Evolutionary conservation across 92 coral and sea anemone species (phyloP).

Genomic region (Galaxea fascicularis): DNA sequence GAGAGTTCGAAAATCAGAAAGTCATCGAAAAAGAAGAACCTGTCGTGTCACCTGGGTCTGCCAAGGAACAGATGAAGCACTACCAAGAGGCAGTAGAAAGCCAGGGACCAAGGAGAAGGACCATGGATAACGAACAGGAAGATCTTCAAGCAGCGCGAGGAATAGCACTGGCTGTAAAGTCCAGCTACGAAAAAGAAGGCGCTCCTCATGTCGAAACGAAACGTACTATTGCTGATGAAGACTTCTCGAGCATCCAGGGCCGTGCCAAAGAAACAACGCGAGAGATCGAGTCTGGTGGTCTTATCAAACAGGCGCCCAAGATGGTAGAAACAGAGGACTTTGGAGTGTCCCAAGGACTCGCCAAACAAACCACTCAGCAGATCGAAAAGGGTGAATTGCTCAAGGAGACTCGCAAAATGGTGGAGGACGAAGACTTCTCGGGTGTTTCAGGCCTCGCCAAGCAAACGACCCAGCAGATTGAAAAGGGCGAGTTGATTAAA

Average conservation of each 20-base stretch:
- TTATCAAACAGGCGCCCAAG: constrained; percentile 60
- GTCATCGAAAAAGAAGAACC: constrained; percentile 69
- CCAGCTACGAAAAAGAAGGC: constrained; percentile 54
- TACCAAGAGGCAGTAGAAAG: constrained; percentile 57
- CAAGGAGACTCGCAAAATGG: constrained; percentile 68
- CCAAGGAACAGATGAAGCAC: constrained; percentile 62
- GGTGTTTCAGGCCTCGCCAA: constrained; percentile 64
- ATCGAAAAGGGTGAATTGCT: constrained; percentile 79
- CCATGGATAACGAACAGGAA: constrained; percentile 68
- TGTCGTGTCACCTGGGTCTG: constrained; percentile 42
- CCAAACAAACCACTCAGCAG: constrained; percentile 64
- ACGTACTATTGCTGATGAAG: constrained; percentile 77
- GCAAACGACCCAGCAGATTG: constrained; percentile 68
- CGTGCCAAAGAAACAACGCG: constrained; percentile 66
- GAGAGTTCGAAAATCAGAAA: constrained; percentile 56
- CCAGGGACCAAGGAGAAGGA: constrained; percentile 43
- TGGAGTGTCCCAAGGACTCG: constrained; percentile 55
- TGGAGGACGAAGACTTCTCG: constrained; percentile 77
- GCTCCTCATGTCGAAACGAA: constrained; percentile 51
- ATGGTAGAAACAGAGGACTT: constrained; percentile 73
- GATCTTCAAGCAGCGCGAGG: constrained; percentile 53
- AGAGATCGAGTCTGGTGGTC: constrained; percentile 74
- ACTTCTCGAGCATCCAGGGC: constrained; percentile 61
- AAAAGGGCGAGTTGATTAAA: constrained; percentile 68
- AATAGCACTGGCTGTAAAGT: constrained; percentile 37